Conservation (phyloP, 2,888 invertebrate genomes). For the Junonia oenone region DNA sequence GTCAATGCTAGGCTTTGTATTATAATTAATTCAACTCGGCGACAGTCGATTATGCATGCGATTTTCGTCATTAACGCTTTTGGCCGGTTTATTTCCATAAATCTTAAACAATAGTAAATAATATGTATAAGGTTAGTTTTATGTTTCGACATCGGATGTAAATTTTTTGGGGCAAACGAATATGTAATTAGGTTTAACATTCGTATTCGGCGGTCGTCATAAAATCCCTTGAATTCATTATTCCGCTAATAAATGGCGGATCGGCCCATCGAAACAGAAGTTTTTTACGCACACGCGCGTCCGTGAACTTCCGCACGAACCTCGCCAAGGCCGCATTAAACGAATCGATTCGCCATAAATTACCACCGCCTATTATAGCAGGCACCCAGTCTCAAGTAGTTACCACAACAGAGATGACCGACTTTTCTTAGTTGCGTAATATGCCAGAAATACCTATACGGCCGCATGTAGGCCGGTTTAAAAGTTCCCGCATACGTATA, state of each 20-base stretch:
- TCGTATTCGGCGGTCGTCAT: background rate
- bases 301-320: conserved; percentile 74
- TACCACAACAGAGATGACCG: conserved; percentile 61
- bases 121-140: background rate
- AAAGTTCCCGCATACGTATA: conserved; percentile 14
- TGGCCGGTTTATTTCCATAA: conserved; percentile 7
- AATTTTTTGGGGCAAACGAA: background rate
- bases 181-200: background rate
- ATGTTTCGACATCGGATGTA: background rate
- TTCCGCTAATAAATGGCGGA: background rate
- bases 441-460: conserved; percentile 47
- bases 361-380: conserved; percentile 56
- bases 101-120: conserved; percentile 7
- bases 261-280: conserved; percentile 4
- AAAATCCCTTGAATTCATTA: background rate
- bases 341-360: conserved; percentile 64
- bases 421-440: conserved; percentile 63
- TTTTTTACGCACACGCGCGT: conserved; percentile 39
- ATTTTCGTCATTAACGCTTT: conserved; percentile 9
- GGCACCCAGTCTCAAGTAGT: conserved; percentile 46
- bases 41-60: conserved; percentile 19
- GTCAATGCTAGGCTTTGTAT: conserved; percentile 28
- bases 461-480: conserved; percentile 26
- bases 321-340: conserved; percentile 61
- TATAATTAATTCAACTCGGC: conserved; percentile 25